phyloP scores from a whole-genome alignment of 2,797 vertebrate species.

The Ispidina lecontei region DNA sequence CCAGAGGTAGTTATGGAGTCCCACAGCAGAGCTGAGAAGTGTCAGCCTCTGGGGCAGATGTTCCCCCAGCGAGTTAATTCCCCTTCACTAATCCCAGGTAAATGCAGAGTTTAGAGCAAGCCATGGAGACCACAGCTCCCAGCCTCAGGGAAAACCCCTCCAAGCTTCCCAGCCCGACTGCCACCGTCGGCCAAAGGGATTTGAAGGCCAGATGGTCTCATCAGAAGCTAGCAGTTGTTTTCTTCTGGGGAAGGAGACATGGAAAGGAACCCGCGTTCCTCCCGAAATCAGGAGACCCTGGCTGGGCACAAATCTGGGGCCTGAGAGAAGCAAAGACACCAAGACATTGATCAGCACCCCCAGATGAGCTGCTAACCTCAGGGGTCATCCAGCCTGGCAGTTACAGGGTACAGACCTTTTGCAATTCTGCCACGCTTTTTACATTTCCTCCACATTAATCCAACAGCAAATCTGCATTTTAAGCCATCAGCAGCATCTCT shows the following conservation, averaged over 20 bases:
- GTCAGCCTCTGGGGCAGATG: background rate
- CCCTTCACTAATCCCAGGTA: background rate
- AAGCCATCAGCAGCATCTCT: background rate
- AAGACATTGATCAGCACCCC: background rate
- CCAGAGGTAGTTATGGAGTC: background rate
- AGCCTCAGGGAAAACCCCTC: background rate
- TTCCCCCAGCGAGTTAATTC: background rate
- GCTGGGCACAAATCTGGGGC: background rate
- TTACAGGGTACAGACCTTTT: rapidly evolving
- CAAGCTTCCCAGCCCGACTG: background rate
- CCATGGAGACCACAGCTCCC: background rate
- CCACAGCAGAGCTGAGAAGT: background rate
- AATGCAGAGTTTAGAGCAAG: background rate
- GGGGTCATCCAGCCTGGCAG: background rate
- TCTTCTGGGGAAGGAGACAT: background rate
- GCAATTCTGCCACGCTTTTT: background rate
- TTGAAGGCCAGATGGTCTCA: background rate
- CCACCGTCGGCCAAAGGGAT: background rate
- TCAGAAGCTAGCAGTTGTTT: background rate
- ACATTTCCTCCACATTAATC: background rate
- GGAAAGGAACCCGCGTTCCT: background rate
- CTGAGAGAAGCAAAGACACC: background rate
- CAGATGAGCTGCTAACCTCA: background rate
- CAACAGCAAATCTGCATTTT: background rate
- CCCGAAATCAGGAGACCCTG: background rate